Evolutionary conservation across 2,888 invertebrate genomes (phyloP), one percentile per base, ranked within the genome.

Genomic region (Tiphia femorata): DNA sequence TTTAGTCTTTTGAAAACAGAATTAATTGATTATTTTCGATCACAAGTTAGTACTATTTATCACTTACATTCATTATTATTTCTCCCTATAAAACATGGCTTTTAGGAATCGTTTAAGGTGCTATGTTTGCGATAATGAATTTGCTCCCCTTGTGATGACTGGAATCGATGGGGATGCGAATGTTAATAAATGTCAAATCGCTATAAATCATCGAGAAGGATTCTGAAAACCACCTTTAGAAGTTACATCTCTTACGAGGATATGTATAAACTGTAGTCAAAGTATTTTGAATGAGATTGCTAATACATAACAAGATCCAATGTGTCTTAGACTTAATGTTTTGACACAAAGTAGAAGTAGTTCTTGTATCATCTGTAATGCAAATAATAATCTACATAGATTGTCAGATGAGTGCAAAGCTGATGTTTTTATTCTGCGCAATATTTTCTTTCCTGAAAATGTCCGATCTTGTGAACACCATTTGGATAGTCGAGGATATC

Each of bases 391-490:
- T 50, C 3, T 58, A 23, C 56, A 54, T n/a, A 43, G 50, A 29
- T 16, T 62, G n/a, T 58, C 50, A 41, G 4, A 40, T 2, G 16
- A 49, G 14, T 49, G 43, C 16, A 42, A 14, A 21, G 30, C n/a
- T 21, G 16, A 49, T 10, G 12, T 21, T 30, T 49, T 49, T 10
- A 16, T 49, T 30, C 6, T 3, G 5, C 10, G 3, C 25, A 29
- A 49, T 23, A 42, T 42, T n/a, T 49, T 19, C 5, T 20, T 49
- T 2, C 54, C 53, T 7, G 37, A 56, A 19, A 42, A 56, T 42
- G 56, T 64, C 1, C 58, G 33, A 17, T 64, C 50, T 29, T 59
- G 59, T 40, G n/a, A n/a, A 33, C 54, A 59, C 54, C 58, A 65
- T 52, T 42, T n/a, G n/a, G n/a, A n/a, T n/a, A n/a, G n/a, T n/a